phyloP scores from a whole-genome alignment of 2,888 invertebrate genomes.

The Eretmocerus hayati region DNA sequence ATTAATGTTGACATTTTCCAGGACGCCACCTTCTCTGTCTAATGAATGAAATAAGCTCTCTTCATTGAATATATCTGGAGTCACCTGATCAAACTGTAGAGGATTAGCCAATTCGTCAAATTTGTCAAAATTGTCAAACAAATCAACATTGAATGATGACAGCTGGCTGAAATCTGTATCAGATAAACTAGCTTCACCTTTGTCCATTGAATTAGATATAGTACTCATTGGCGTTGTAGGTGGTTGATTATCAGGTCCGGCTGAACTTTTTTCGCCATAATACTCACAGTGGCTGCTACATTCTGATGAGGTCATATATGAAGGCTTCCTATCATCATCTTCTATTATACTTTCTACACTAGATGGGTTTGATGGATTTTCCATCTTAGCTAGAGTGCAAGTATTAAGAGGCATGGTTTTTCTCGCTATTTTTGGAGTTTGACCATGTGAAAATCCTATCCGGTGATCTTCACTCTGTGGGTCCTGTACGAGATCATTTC shows the following conservation, averaged over 20 bases:
- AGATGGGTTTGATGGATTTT: conserved; percentile 1
- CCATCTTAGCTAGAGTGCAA: background rate
- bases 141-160: conserved; percentile 25
- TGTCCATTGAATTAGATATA: conserved; percentile 17
- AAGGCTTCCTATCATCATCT: conserved; percentile 6
- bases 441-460: background rate
- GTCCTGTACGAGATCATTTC: background rate
- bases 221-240: conserved; percentile 19
- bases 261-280: conserved; percentile 8
- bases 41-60: conserved; percentile 15
- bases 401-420: conserved; percentile 16
- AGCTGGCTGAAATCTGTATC: conserved; percentile 27
- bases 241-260: conserved; percentile 19
- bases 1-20: conserved; percentile 3
- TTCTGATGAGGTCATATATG: conserved; percentile 12
- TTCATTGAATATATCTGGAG: conserved; percentile 21
- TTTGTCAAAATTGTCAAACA: conserved; percentile 29
- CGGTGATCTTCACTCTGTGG: conserved; percentile 1
- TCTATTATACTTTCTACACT: conserved; percentile 10
- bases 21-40: conserved; percentile 5
- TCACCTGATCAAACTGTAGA: conserved; percentile 22
- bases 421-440: conserved; percentile 13
- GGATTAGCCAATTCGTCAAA: conserved; percentile 23
- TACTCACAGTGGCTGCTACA: conserved; percentile 18
- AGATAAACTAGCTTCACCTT: conserved; percentile 20